These are phyloP conservation scores for Crocodylus rhombifer DNA, from an alignment of 2,797 vertebrate species.

Conservation along the genomic window DNA sequence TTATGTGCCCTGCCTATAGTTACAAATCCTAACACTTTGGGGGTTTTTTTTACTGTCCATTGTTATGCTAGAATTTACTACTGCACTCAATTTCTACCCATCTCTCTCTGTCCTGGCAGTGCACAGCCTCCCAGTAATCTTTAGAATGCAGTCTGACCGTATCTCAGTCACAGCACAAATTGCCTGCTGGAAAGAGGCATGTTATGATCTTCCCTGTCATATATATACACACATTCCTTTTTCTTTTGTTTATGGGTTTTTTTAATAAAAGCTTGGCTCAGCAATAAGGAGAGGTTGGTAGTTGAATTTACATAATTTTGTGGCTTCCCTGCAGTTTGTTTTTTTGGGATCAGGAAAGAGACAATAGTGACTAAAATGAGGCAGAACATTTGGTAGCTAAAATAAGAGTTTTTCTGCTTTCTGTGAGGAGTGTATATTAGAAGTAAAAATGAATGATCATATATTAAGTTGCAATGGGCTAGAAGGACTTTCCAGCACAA, in stretches of 20 bases:
- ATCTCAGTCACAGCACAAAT: neutral
- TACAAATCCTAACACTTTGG: neutral
- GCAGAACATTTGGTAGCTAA: neutral
- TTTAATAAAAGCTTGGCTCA: slow-evolving; percentile 59
- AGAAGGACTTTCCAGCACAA: neutral
- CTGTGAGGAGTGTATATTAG: neutral
- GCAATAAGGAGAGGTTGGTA: slow-evolving; percentile 55
- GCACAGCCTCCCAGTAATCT: neutral
- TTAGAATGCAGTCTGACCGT: neutral
- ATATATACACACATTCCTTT: neutral
- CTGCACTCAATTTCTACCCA: neutral
- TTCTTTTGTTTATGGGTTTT: slow-evolving; percentile 23
- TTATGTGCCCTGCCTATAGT: neutral
- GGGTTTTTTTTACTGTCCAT: neutral
- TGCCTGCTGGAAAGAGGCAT: slow-evolving; percentile 1
- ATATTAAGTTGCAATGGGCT: neutral
- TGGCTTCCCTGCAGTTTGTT: slow-evolving; percentile 45
- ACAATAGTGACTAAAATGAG: slow-evolving; percentile 13
- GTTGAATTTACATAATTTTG: slow-evolving; percentile 55
- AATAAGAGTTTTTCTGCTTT: slow-evolving; percentile 8
- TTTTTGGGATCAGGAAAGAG: slow-evolving; percentile 25
- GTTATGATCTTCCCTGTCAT: neutral
- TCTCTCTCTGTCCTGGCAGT: neutral
- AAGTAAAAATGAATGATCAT: neutral
- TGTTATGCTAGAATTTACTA: neutral